Conservation (phyloP, 2,888 invertebrate genomes). For the Nebria salina region DNA sequence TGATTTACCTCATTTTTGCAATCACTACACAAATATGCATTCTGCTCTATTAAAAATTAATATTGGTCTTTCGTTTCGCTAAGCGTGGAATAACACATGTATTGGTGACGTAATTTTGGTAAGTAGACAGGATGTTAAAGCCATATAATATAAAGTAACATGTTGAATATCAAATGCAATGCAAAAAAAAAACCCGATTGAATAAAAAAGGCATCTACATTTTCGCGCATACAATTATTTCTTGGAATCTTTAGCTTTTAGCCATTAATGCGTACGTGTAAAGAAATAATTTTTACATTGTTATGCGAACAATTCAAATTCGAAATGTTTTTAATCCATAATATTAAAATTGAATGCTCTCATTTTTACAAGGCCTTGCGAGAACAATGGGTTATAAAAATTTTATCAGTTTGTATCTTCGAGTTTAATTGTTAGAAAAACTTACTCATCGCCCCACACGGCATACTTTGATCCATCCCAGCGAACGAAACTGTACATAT, state of each 20-base stretch:
- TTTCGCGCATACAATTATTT: not conserved
- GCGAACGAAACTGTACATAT: not conserved
- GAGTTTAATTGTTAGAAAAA: constrained; percentile 42
- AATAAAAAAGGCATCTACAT: not conserved
- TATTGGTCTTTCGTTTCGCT: too few species aligned
- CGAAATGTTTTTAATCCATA: constrained; percentile 35
- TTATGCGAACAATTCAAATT: constrained; percentile 30
- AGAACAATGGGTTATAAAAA: constrained; percentile 42
- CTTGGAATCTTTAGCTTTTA: not conserved
- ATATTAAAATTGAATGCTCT: constrained; percentile 41
- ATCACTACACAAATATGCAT: too few species aligned
- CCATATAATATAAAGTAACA: not conserved
- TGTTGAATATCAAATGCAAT: not conserved
- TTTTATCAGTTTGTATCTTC: constrained; percentile 23
- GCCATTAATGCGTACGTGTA: constrained; percentile 5
- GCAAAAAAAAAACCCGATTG: not conserved
- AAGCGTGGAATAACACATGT: too few species aligned
- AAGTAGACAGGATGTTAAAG: not conserved
- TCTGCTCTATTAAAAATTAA: too few species aligned
- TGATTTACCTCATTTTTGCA: too few species aligned
- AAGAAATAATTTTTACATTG: constrained; percentile 35
- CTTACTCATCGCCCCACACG: constrained; percentile 21
- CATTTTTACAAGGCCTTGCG: constrained; percentile 22
- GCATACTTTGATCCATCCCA: not conserved
- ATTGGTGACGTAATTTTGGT: too few species aligned